Evolutionary conservation across 2,113 vertebrate genomes (phyloP).

Genomic region (Psilopsiagon aymara): DNA sequence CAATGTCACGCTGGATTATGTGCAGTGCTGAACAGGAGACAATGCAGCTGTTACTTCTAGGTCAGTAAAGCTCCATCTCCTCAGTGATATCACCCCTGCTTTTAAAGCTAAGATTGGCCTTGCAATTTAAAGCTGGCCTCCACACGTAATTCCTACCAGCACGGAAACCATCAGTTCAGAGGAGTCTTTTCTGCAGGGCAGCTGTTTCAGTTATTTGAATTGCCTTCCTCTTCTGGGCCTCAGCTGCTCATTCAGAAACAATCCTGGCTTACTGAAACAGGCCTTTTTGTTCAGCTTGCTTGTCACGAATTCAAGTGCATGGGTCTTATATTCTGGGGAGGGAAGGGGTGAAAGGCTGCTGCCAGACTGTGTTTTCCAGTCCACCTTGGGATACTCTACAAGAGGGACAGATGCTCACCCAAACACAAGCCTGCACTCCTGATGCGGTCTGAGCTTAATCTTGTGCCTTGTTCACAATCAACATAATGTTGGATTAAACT

Average conservation of each 20-base stretch:
- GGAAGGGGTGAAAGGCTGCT: not conserved
- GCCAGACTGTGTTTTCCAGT: not conserved
- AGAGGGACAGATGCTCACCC: not conserved
- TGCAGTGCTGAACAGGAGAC: not conserved
- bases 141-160: not conserved
- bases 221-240: not conserved
- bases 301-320: not conserved
- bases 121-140: not conserved
- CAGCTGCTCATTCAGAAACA: conserved; percentile 11
- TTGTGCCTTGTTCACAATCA: accelerated
- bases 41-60: conserved; percentile 7
- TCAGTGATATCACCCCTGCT: not conserved
- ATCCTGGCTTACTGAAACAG: not conserved
- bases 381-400: not conserved
- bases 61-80: not conserved
- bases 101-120: not conserved
- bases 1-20: not conserved
- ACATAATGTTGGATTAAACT: conserved; percentile 3
- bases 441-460: not conserved
- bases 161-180: not conserved
- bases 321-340: not conserved
- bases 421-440: not conserved
- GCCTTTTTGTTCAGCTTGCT: not conserved
- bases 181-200: not conserved
- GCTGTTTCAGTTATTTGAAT: conserved; percentile 30